Conservation (phyloP, 2,797 vertebrate genomes). For the Synanceia verrucosa region DNA sequence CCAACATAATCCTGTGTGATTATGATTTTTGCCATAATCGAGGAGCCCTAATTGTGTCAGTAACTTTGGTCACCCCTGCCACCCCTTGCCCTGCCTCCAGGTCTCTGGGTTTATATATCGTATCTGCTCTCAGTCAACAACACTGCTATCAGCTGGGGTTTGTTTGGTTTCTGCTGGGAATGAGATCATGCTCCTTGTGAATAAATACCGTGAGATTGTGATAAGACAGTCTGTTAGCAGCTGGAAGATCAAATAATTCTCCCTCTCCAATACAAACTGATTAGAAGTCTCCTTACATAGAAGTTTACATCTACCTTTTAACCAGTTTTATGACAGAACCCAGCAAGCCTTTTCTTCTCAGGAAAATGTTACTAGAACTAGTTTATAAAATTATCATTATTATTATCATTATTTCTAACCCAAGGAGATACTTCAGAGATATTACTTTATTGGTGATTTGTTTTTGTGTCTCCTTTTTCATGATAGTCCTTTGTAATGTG, state of each 20-base stretch:
- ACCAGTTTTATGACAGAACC: neutral
- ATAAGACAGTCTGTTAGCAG: conserved; percentile 5
- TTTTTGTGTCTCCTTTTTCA: neutral
- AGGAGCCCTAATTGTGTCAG: too few species aligned
- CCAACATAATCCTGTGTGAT: too few species aligned
- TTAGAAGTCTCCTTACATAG: neutral
- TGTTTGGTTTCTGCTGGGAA: conserved; percentile 42
- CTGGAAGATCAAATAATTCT: conserved; percentile 8
- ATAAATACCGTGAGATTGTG: conserved; percentile 5
- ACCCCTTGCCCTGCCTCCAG: conserved; percentile 7
- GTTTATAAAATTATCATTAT: too few species aligned
- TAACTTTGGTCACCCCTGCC: conserved; percentile 10
- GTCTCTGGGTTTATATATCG: conserved; percentile 31
- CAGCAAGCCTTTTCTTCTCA: too few species aligned
- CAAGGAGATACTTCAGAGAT: neutral
- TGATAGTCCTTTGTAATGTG: too few species aligned
- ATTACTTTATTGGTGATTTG: neutral
- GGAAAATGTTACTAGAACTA: too few species aligned
- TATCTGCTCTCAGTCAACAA: conserved; percentile 20
- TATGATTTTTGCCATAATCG: too few species aligned
- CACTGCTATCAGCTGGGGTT: conserved; percentile 38
- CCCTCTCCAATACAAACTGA: neutral
- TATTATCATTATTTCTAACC: neutral
- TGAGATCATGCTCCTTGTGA: conserved; percentile 2
- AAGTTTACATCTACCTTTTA: neutral